Percentiles rank a stretch among this genome's conserved stretches.
Conservation (phyloP, 1,140 invertebrate genomes). For the Eufriesea mexicana region DNA sequence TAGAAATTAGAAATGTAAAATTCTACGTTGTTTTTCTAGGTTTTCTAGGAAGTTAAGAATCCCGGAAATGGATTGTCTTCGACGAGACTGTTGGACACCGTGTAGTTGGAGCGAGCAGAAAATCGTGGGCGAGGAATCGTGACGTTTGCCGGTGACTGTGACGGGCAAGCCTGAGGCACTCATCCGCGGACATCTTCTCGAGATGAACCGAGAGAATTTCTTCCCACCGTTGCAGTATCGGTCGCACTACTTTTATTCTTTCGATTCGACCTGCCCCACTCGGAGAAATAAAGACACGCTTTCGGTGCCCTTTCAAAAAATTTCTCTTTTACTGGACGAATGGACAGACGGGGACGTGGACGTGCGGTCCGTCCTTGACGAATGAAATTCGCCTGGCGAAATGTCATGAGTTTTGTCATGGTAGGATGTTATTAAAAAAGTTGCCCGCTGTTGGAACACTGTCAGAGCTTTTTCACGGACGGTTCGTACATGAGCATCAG, state of each 20-base stretch:
- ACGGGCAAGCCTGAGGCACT: no score
- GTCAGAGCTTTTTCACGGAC: neutral
- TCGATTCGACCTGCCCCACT: slow-evolving; percentile 38
- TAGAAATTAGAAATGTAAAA: neutral
- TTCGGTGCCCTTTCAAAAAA: slow-evolving; percentile 42
- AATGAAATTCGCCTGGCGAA: slow-evolving; percentile 3
- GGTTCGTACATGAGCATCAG: neutral
- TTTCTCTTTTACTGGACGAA: slow-evolving; percentile 62
- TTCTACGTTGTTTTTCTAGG: neutral
- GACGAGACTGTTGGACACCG: neutral
- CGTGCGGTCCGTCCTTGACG: neutral
- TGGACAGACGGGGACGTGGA: neutral
- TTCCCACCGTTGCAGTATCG: slow-evolving; percentile 18
- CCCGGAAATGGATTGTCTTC: neutral
- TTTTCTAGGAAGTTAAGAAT: neutral
- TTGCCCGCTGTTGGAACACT: neutral
- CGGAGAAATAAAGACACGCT: slow-evolving; percentile 51
- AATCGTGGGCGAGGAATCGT: no score
- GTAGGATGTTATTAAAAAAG: slow-evolving; percentile 43
- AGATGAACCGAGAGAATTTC: neutral
- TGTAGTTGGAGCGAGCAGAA: neutral
- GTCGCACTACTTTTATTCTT: slow-evolving; percentile 50
- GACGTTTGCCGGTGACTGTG: neutral
- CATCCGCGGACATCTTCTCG: neutral
- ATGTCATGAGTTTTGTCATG: neutral